Base-by-base conservation (phyloP, 2,797 vertebrate species). In the Brotula barbata region DNA sequence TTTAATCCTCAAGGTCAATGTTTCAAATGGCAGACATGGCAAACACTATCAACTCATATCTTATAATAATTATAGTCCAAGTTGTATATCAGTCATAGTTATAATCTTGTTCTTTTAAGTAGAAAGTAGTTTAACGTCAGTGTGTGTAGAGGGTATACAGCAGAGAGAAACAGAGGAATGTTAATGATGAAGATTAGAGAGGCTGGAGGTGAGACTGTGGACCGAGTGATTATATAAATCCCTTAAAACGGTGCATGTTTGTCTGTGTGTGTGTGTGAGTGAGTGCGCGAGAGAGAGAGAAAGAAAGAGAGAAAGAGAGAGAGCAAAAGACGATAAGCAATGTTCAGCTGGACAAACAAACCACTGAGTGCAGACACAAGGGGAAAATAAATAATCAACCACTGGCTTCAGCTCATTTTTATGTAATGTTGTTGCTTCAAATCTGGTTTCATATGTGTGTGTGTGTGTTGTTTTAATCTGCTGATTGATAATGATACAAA, bases 1-100 rank as follows among this genome's bases (percentile, higher is more conserved):
- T 91, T 93, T 46, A 93, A 97, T 78, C 75, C 93, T 25, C 90
- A 93, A 91, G 95, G 97, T 99, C 84, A 89, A 91, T 77, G 15
- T 48, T 25, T 2, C 37, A 58, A 46, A 44, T 36, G 10, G 5
- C 7, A 54, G 7, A 45, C 28, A 14, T 21, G 17, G 5, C 42
- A 44, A 44, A 44, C 15, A 20, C 11, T 39, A 15, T 19, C 7
- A 28, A n/a, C n/a, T n/a, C n/a, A n/a, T n/a, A n/a, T n/a, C n/a
- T n/a, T n/a, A n/a, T n/a, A n/a, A n/a, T n/a, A n/a, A n/a, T n/a
- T 28, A 28, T 4, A 28, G 25, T 28, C 25, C 7, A 28, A 28
- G 3, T 28, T 28, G 7, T 28, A 28, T n/a, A n/a, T n/a, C n/a
- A n/a, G n/a, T n/a, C n/a, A n/a, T n/a, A n/a, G n/a, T n/a, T n/a